Evolutionary conservation across 2,113 vertebrate genomes (phyloP), one percentile per base, ranked within the genome.

Genomic region (Addax nasomaculatus): DNA sequence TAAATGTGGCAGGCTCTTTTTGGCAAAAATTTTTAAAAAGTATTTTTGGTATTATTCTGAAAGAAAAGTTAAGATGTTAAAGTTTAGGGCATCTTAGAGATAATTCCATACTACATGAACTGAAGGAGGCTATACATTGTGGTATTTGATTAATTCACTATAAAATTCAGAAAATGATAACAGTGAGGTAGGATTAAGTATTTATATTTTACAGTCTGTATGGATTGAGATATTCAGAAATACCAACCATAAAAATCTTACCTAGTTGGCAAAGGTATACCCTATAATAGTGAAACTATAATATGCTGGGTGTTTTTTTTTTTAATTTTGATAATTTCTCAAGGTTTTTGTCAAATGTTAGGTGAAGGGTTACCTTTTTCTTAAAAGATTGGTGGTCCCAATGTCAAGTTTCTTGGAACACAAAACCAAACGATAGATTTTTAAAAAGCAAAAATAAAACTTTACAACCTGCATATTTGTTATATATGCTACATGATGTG

Each of bases 281-380:
- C 98, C 98, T 98, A 98, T 99, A 99, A 98, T 99, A 98, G 98
- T 99, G 98, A 99, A 98, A 98, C 98, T 98, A 98, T 99, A 70
- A 70, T 99, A 99, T 98, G 94, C 96, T 51, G 39, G 70, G 76
- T 79, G 4, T 30, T 78, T 5, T 78, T 87, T 97, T 96, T 98
- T 87, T 97, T n/a, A 81, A 83, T 83, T 92, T 97, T 97, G 97
- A 85, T 98, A 96, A 97, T 98, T 97, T 98, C 60, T 98, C 96
- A 73, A 93, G 93, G 93, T 96, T 60, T 98, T 88, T 83, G 67
- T 97, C 97, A 98, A 97, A 97, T 97, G 95, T 98, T 96, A 98
- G 94, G 96, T 89, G 43, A 78, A 98, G 90, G 85, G 87, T 98
- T 98, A 85, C 85, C 95, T 98, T 95, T 97, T 96, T 94, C 58